Percentiles rank a stretch among this genome's conserved stretches.
Evolutionary conservation across 2,113 vertebrate species (phyloP).

Genomic region (Ophthalmolycus amberensis): DNA sequence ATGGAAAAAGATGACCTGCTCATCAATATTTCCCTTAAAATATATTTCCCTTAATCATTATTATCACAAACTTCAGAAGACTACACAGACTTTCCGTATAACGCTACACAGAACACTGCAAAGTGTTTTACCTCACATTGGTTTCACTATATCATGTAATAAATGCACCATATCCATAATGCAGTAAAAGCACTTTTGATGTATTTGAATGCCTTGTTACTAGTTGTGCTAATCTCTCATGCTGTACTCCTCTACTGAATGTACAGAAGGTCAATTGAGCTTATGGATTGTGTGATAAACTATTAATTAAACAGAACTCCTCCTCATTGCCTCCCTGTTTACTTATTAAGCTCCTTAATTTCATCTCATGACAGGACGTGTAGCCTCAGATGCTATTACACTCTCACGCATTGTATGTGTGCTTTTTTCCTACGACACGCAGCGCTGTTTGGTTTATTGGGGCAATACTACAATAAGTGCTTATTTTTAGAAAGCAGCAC

Average conservation of each 20-base stretch:
- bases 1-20: neutral
- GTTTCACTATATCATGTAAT: neutral
- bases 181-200: conserved; percentile 19
- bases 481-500: conserved; percentile 63
- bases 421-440: conserved; percentile 1
- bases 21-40: neutral
- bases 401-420: neutral
- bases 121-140: neutral
- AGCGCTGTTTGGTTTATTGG: conserved; percentile 22
- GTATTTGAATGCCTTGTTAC: conserved; percentile 16
- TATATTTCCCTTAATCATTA: conserved; percentile 4
- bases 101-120: neutral
- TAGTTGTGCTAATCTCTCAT: conserved; percentile 40
- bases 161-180: conserved; percentile 17
- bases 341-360: conserved; percentile 51
- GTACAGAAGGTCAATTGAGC: conserved; percentile 57
- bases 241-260: conserved; percentile 26
- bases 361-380: conserved; percentile 40
- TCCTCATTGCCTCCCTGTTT: conserved; percentile 54
- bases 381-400: conserved; percentile 9
- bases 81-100: neutral
- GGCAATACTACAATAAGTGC: conserved; percentile 26
- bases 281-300: conserved; percentile 56
- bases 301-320: conserved; percentile 66
- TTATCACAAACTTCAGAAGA: neutral